A percentile compares a stretch with the other conserved stretches of the same genome.
Conservation (phyloP, 2,113 vertebrate genomes). For the Ophiodon elongatus region DNA sequence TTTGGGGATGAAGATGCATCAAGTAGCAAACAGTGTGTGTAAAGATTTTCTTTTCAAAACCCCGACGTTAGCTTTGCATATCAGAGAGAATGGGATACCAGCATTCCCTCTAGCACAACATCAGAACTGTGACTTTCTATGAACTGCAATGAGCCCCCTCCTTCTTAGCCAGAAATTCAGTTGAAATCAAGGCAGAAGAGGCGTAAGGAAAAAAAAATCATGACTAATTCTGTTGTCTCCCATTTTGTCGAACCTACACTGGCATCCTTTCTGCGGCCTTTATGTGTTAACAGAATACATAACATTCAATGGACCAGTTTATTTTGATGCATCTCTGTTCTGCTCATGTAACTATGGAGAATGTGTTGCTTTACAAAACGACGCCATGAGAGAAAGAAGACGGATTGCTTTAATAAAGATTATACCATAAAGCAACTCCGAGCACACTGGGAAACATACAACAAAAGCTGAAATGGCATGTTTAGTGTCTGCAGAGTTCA, state of each 20-base stretch:
- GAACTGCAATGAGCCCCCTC: constrained; percentile 52
- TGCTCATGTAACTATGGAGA: constrained; percentile 38
- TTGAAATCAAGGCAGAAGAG: constrained; percentile 57
- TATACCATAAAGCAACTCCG: constrained; percentile 38
- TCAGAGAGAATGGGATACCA: constrained; percentile 71
- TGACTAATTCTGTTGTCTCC: constrained; percentile 66
- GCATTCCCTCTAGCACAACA: constrained; percentile 71
- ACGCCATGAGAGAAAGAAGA: constrained; percentile 58
- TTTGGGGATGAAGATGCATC: constrained; percentile 68
- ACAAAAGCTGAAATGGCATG: constrained; percentile 61
- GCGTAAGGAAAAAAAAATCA: constrained; percentile 58
- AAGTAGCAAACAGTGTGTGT: constrained; percentile 62
- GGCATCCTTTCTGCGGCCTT: constrained; percentile 48
- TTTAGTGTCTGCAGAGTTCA: constrained; percentile 62
- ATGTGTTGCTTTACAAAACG: constrained; percentile 32
- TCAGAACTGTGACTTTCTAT: constrained; percentile 69
- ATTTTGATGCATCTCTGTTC: constrained; percentile 37
- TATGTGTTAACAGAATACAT: constrained; percentile 63
- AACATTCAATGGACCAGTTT: constrained; percentile 30
- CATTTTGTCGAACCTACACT: constrained; percentile 42
- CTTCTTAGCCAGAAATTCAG: constrained; percentile 52
- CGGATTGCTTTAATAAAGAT: constrained; percentile 75
- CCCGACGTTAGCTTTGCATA: constrained; percentile 69
- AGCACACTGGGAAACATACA: constrained; percentile 50
- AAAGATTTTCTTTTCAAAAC: constrained; percentile 67